A percentile compares a stretch with the other conserved stretches of the same genome.
Conservation (phyloP, 2,888 invertebrate genomes). For the Eueremaeus valkanovi region DNA sequence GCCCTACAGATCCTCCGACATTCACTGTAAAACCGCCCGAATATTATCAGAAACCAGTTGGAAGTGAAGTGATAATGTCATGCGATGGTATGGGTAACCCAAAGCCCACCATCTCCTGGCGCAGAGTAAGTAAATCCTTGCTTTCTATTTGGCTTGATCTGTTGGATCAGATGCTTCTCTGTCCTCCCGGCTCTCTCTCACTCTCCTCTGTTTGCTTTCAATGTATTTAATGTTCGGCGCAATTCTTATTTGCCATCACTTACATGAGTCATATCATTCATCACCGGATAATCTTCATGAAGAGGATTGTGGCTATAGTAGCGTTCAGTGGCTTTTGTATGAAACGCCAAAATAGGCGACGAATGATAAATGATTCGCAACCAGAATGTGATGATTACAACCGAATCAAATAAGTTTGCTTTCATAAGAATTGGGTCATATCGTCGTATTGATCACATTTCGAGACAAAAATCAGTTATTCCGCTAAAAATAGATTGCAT, state of each 20-base stretch:
- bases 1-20: slow-evolving; percentile 86
- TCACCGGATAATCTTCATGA: slow-evolving; percentile 32
- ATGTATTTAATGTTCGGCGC: background rate
- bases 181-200: background rate
- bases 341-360: background rate
- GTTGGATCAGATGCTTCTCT: too few species aligned
- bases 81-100: slow-evolving; percentile 90
- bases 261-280: slow-evolving; percentile 9
- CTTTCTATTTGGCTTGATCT: too few species aligned
- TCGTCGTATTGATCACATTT: background rate
- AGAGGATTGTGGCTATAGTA: slow-evolving; percentile 26
- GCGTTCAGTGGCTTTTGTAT: slow-evolving; percentile 12
- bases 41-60: slow-evolving; percentile 83
- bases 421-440: slow-evolving; percentile 24
- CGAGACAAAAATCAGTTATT: background rate
- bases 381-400: slow-evolving; percentile 23
- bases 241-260: background rate
- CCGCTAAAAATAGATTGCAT: slow-evolving; percentile 9
- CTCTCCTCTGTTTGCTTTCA: background rate
- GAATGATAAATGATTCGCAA: slow-evolving; percentile 26
- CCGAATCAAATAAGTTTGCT: slow-evolving; percentile 25
- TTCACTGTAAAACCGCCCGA: slow-evolving; percentile 85
- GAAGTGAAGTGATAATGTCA: slow-evolving; percentile 88
- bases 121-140: slow-evolving; percentile 66
- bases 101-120: slow-evolving; percentile 75